Conservation (phyloP, 2,888 invertebrate genomes). For the Rapana venosa region DNA sequence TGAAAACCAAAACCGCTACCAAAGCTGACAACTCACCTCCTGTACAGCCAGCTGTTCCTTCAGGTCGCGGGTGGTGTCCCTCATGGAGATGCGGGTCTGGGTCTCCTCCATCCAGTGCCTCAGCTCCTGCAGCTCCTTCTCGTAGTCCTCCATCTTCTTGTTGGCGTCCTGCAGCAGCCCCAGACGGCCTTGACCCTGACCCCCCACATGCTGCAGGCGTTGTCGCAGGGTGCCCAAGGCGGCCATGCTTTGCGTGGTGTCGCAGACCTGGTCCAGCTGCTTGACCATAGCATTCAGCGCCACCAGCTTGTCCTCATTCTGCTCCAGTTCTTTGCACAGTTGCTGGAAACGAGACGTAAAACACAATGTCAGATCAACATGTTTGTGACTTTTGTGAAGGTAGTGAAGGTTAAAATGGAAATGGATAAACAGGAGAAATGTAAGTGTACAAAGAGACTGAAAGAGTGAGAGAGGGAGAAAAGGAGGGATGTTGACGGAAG, state of each 20-base stretch:
- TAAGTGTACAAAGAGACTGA: neutral
- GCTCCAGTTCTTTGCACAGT: conserved; percentile 62
- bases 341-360: conserved; percentile 54
- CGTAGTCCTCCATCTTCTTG: conserved; percentile 97
- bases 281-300: conserved; percentile 63
- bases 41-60: conserved; percentile 67
- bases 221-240: conserved; percentile 61
- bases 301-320: conserved; percentile 62
- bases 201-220: conserved; percentile 57
- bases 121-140: conserved; percentile 93
- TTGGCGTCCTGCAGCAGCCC: conserved; percentile 92
- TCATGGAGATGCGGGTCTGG: conserved; percentile 77
- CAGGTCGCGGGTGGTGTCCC: conserved; percentile 65
- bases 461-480: neutral
- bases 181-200: conserved; percentile 63
- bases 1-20: neutral
- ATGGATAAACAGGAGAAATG: neutral
- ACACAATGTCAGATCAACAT: neutral
- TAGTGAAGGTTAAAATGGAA: neutral
- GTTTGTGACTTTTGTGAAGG: neutral
- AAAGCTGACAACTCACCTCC: conserved; percentile 56
- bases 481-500: neutral
- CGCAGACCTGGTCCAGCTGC: conserved; percentile 66
- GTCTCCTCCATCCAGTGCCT: conserved; percentile 93
- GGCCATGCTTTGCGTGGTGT: conserved; percentile 58